Conservation (phyloP, 2,113 vertebrate genomes). For the Cyprinodon variegatus region DNA sequence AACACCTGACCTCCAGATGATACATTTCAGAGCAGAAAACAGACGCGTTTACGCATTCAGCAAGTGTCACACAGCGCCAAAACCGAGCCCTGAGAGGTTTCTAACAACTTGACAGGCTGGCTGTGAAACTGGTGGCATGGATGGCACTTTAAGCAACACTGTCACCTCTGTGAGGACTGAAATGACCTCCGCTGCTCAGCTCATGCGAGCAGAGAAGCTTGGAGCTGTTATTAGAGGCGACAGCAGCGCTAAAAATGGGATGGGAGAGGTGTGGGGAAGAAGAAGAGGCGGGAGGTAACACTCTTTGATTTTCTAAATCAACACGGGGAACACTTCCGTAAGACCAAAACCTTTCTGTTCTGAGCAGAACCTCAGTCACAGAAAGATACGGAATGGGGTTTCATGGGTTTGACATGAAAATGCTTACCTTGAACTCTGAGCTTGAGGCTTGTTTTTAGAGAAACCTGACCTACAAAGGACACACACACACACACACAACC, state of each 20-base stretch:
- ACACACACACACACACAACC: slow-evolving; percentile 49
- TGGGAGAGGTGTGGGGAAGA: slow-evolving; percentile 15
- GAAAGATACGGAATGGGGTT: slow-evolving; percentile 5
- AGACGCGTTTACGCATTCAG: slow-evolving; percentile 42
- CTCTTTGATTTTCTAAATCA: slow-evolving; percentile 32
- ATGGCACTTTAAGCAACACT: slow-evolving; percentile 57
- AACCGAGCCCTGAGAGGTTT: slow-evolving; percentile 43
- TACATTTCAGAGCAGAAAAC: slow-evolving; percentile 46
- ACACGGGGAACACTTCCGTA: slow-evolving; percentile 20
- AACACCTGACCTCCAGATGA: slow-evolving; percentile 35
- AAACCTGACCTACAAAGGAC: slow-evolving; percentile 74
- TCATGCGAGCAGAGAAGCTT: slow-evolving; percentile 45
- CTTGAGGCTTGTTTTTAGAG: slow-evolving; percentile 76
- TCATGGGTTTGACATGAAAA: slow-evolving; percentile 62
- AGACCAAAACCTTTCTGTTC: slow-evolving; percentile 10
- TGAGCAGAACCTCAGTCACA: slow-evolving; percentile 22
- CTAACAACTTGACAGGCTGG: slow-evolving; percentile 49
- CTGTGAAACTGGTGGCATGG: slow-evolving; percentile 49
- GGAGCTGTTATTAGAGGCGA: slow-evolving; percentile 32
- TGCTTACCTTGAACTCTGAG: slow-evolving; percentile 76
- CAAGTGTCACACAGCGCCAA: slow-evolving; percentile 26
- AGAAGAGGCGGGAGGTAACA: slow-evolving; percentile 11
- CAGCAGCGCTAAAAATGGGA: slow-evolving; percentile 25
- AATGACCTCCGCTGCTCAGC: slow-evolving; percentile 54
- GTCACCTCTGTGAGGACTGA: slow-evolving; percentile 50